Conservation (phyloP, 2,113 vertebrate genomes). For the Myotis brandtii region DNA sequence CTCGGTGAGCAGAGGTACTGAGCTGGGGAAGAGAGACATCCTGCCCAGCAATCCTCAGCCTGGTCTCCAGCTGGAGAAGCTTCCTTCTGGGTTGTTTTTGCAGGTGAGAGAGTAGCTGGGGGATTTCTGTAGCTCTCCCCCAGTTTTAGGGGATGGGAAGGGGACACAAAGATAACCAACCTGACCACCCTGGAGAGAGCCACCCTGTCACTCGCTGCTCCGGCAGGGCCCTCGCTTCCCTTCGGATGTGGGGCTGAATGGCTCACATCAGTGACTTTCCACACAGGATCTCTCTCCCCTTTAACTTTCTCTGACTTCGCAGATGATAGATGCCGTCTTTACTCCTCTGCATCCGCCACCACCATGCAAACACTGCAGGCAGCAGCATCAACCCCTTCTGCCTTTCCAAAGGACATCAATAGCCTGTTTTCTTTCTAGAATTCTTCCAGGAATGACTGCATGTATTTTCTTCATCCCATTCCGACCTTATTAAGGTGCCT, state of each 20-base stretch:
- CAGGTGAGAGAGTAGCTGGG: not conserved
- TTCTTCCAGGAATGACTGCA: not conserved
- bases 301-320: not conserved
- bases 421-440: not conserved
- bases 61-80: not conserved
- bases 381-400: not conserved
- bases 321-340: not conserved
- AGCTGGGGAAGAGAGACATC: too few species aligned
- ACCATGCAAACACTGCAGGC: not conserved
- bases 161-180: fast-evolving
- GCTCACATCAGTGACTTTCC: not conserved
- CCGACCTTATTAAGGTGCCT: not conserved
- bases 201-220: not conserved
- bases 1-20: not conserved
- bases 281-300: not conserved
- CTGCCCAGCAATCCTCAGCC: not conserved
- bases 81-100: not conserved
- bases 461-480: not conserved
- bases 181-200: not conserved
- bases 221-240: fast-evolving
- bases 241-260: not conserved
- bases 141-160: not conserved
- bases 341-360: not conserved
- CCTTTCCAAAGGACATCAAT: not conserved
- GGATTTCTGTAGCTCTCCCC: not conserved